These are phyloP conservation scores for Azemiops feae DNA, from an alignment of 2,113 vertebrate species.

Conservation along the genomic window DNA sequence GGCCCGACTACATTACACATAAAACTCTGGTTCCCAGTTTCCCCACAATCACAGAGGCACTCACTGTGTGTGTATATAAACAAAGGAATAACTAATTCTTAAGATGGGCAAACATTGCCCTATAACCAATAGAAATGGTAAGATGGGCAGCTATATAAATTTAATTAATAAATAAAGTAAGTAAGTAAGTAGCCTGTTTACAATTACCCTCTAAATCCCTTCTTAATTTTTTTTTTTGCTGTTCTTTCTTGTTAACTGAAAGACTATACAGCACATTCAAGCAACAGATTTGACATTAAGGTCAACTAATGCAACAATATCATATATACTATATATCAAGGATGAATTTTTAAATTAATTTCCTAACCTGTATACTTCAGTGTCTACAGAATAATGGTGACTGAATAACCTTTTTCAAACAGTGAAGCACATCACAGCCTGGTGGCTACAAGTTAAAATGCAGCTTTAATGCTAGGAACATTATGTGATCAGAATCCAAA, in stretches of 20 bases:
- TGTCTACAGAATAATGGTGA: slow-evolving; percentile 2
- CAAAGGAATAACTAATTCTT: background rate
- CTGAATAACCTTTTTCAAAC: slow-evolving; percentile 6
- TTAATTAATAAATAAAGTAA: background rate
- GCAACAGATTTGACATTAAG: background rate
- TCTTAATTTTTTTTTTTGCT: background rate
- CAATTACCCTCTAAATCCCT: background rate
- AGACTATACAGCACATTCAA: background rate
- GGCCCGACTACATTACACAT: background rate
- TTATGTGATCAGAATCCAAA: background rate
- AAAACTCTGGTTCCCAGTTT: background rate
- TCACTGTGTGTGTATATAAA: background rate
- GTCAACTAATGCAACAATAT: background rate
- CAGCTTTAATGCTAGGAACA: background rate
- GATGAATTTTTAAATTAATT: background rate
- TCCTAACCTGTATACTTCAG: background rate
- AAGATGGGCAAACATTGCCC: background rate
- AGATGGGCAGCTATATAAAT: background rate
- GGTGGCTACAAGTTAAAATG: background rate
- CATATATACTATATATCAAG: background rate
- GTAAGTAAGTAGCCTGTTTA: background rate
- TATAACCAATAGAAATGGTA: background rate
- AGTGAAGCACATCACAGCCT: background rate
- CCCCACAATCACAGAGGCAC: background rate
- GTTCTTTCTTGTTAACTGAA: background rate